Base-by-base conservation (phyloP, 2,113 vertebrate genomes). In the Clarias macrocephalus region DNA sequence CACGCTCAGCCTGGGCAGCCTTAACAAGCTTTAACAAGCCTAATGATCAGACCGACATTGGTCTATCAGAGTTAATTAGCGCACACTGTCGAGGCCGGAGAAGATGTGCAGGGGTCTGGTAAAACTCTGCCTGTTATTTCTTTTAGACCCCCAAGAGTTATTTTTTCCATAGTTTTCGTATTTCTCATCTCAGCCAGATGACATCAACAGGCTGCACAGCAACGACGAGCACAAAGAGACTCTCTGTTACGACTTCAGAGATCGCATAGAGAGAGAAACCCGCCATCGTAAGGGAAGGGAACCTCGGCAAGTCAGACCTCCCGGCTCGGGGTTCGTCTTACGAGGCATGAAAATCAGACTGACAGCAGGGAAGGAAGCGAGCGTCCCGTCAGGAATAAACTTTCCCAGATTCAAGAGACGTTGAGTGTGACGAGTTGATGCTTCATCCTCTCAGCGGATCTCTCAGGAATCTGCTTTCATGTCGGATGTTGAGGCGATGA, bases 1-100 rank as follows among this genome's bases (percentile, higher is more conserved):
- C 30, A 9, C 12, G 68, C 85, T 72, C 37, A 42, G 80, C 86
- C 86, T 11, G 12, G 80, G 52, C 63, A 23, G 56, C 85, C 82
- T 80, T 84, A 68, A 77, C 59, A 16, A 83, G 88, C 75, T 63
- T 84, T 84, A 86, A 87, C 82, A 54, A 89, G 88, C 85, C 63
- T 77, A 85, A 89, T 87, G 85, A 56, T 59, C n/a, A 81, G 75
- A 89, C 84, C 80, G 77, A 70, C 85, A 81, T 66, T 12, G 33
- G 73, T 42, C 88, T 33, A 72, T 80, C 80, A 23, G 80, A 60
- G 66, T 86, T 77, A 77, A 86, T 88, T 77, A 83, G 30, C 6
- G 66, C 3, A 5, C 30, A 1, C 57, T 10, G 57, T 11, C 11
- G 59, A 56, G 86, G 28, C 18, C 57, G 12, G 80, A 25, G 63